Base-by-base conservation (phyloP, 2,888 invertebrate genomes). In the Girardia tigrina region DNA sequence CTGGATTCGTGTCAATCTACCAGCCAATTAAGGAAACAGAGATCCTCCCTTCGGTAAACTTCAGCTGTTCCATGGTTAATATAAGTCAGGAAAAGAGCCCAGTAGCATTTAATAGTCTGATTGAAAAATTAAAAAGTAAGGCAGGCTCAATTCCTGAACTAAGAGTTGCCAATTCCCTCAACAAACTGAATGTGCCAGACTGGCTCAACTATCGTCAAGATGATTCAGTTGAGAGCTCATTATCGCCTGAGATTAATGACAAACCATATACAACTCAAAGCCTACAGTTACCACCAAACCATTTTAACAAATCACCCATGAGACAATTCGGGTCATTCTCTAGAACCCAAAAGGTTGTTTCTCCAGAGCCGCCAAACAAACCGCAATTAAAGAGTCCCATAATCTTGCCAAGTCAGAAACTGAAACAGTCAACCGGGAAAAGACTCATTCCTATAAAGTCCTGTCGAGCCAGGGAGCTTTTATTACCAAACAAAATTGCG, bases 131-230 rank as follows among this genome's bases (percentile, higher is more conserved):
- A 2, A n/a, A 23, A 20, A 56, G 56, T 56, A 56, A 56, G n/a
- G 56, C 56, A 20, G 56, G 56, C 4, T 56, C 56, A 8, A 56
- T 56, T 56, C 56, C 56, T 2, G 56, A 56, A 16, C 23, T 56
- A n/a, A 56, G 56, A 56, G 56, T 56, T 8, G 56, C 56, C 4
- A 56, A 56, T 56, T 56, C 56, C n/a, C 56, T 56, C n/a, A 56
- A 56, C 23, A 56, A 56, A 56, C 56, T 56, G 6, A 56, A 56
- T 56, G 56, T 56, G n/a, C 56, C 56, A 56, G 56, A 56, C 56
- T 56, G 56, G 56, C 56, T 56, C 4, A 56, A 56, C 23, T 56
- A 4, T 56, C 56, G 56, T 56, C 4, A 4, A 6, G 56, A 56
- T 56, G 56, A 56, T 8, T 56, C 23, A 20, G 56, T 20, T 6